These are phyloP conservation scores for Leptogaster cylindrica DNA, from an alignment of 2,888 invertebrate species.

Conservation along the genomic window DNA sequence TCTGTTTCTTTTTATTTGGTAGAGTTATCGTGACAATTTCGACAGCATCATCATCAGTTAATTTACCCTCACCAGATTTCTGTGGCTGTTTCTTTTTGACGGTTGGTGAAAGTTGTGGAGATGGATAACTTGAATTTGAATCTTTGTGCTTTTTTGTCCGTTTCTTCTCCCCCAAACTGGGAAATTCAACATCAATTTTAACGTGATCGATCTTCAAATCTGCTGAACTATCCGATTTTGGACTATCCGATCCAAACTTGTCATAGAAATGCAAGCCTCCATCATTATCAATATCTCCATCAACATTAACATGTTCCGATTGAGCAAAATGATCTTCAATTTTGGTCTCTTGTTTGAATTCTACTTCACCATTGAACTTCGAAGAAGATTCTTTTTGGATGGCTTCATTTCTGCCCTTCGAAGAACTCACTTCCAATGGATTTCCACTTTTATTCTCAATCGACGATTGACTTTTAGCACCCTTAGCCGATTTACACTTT, in stretches of 20 bases:
- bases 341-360: neutral
- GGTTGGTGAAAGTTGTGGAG: constrained; percentile 29
- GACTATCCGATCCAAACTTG: constrained; percentile 35
- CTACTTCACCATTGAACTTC: neutral
- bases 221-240: neutral
- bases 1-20: constrained; percentile 35
- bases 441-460: neutral
- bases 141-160: constrained; percentile 15
- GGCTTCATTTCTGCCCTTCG: neutral
- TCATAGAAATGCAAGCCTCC: constrained; percentile 38
- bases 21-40: constrained; percentile 29
- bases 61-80: constrained; percentile 9
- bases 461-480: neutral
- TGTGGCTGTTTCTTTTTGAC: constrained; percentile 13
- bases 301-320: neutral
- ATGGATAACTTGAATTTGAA: neutral
- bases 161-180: constrained; percentile 30
- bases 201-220: neutral
- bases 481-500: constrained; percentile 8
- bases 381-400: neutral
- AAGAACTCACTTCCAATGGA: neutral
- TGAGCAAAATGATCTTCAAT: neutral
- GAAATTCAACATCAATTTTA: constrained; percentile 39
- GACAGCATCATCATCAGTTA: constrained; percentile 18
- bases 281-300: neutral